Evolutionary conservation across 2,113 vertebrate genomes (phyloP), one percentile per base, ranked within the genome.

Genomic region (Melanocharis versteri): DNA sequence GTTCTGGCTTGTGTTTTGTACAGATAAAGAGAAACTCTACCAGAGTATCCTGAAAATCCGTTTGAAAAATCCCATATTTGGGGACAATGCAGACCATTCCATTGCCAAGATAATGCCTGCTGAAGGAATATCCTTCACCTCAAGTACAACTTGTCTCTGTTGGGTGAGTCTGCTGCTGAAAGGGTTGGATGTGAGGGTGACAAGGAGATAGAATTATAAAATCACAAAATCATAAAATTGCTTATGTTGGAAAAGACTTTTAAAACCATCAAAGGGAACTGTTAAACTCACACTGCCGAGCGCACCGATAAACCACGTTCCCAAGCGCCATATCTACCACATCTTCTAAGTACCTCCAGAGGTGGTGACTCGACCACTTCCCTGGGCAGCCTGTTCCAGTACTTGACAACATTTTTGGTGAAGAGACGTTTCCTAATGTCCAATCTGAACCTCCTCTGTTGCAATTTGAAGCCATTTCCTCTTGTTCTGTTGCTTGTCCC

Each of bases 31-130:
- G 18, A 89, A 37, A 33, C 9, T 57, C 42, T 42, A 3, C 10
- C 33, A 61, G 50, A 70, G 62, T 45, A 69, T n/a, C 15, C 42
- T 75, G 33, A 15, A 77, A 81, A 57, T 48, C 15, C 11, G 5
- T 39, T 80, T 72, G 14, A 39, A 95, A 93, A 89, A 45, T 37
- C 16, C 8, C 54, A 4, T 26, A 10, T 65, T 48, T 60, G 8
- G 17, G 17, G 24, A 15, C 51, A 71, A 53, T 1, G 0, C 0
- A 0, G n/a, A 66, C 19, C 3, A 2, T 61, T 66, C 47, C 35
- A 57, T 45, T 40, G 19, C 23, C 53, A 72, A 31, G 51, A 58
- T 35, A 66, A 61, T 10, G 20, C 5, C 19, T n/a, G 19, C 22
- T 73, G 56, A 50, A 91, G 35, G 3, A 82, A 61, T 42, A 30